Conservation (phyloP, 2,113 vertebrate genomes). For the Regulus satrapa region DNA sequence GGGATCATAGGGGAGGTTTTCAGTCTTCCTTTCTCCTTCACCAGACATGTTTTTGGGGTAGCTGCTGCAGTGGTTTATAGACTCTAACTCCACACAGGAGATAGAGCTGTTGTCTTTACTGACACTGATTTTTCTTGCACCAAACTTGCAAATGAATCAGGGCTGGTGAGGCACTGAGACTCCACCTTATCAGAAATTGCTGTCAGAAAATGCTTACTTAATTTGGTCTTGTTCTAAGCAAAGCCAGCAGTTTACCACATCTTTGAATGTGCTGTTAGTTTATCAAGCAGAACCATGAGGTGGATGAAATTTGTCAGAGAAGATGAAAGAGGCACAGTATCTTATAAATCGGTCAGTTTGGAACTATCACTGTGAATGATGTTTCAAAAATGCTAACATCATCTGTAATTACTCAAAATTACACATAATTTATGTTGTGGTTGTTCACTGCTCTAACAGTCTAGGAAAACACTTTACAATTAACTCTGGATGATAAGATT, state of each 20-base stretch:
- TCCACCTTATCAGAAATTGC: neutral
- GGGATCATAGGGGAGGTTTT: neutral
- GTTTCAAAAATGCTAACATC: slow-evolving; percentile 48
- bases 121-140: neutral
- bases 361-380: slow-evolving; percentile 22
- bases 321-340: slow-evolving; percentile 10
- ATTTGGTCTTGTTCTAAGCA: neutral
- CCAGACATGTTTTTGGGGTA: neutral
- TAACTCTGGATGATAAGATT: slow-evolving; percentile 31
- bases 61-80: neutral
- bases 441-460: neutral
- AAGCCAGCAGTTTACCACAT: neutral
- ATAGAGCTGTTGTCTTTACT: neutral
- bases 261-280: neutral
- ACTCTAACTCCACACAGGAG: neutral
- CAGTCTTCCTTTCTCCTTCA: neutral
- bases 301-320: slow-evolving; percentile 18
- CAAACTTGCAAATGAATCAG: neutral
- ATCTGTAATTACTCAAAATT: slow-evolving; percentile 62
- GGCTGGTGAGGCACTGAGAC: neutral
- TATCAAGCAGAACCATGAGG: slow-evolving; percentile 8
- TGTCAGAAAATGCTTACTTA: neutral
- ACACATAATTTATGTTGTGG: slow-evolving; percentile 46
- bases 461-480: slow-evolving; percentile 38
- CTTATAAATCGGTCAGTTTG: slow-evolving; percentile 5